Base-by-base conservation (phyloP, 2,797 vertebrate species). In the Manis javanica region DNA sequence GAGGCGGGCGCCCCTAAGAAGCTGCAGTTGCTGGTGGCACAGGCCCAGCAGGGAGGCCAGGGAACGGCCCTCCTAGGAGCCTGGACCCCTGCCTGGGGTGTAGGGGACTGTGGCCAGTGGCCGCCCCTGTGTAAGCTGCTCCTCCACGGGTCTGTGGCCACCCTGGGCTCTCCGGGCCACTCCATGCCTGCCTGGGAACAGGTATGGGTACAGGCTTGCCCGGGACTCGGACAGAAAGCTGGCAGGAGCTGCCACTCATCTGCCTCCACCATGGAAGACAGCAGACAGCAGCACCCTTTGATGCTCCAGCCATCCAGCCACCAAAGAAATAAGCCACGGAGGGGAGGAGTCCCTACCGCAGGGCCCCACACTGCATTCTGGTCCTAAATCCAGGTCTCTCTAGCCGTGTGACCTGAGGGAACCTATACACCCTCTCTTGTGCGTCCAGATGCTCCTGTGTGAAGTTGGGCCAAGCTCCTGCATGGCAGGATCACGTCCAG, bases 161-260 rank as follows among this genome's bases (percentile, higher is more conserved):
- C 18, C 11, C 0, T 3, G 75, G 7, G 39, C 16, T 16, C n/a
- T 10, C 13, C 3, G 3, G 1, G 16, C 1, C 11, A 37, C 21
- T 2, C 21, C 9, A 0, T 4, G 13, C 23, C 13, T 9, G 13
- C n/a, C 16, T 1, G 31, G 59, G 53, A 16, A 2, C 15, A 6
- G 51, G 18, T 5, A 0, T 11, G 46, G 12, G 1, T 0, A 13
- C 31, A 14, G 7, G 15, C 19, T 0, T 4, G 34, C 42, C n/a
- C 24, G 9, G 37, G n/a, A 46, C 59, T 49, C 37, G 1, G 46
- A 29, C 2, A 26, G 61, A 37, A 83, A 29, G 9, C 37, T 4
- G 2, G 64, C 12, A 31, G 31, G 12, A 15, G 29, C 79, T 21
- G 29, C 26, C 31, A n/a, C 12, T 1, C 16, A 0, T 8, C 5